Evolutionary conservation across 1,140 invertebrate species (phyloP).

Genomic region (Pachyrhynchus sulphureomaculatus): DNA sequence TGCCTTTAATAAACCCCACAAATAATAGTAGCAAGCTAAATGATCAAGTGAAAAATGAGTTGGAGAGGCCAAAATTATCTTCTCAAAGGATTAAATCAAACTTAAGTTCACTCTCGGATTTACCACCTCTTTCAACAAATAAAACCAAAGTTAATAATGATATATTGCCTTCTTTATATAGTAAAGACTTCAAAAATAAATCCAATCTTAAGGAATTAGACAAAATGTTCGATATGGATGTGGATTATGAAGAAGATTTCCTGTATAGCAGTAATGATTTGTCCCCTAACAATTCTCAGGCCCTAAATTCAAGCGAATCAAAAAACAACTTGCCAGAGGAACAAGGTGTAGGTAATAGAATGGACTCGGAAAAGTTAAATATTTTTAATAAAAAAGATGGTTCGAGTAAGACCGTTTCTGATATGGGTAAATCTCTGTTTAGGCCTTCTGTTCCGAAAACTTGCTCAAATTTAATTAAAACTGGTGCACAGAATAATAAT

Average conservation of each 20-base stretch:
- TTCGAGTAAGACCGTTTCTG: neutral
- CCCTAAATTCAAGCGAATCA: neutral
- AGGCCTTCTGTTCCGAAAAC: neutral
- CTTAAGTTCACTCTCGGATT: slow-evolving; percentile 34
- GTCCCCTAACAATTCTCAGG: too few species aligned
- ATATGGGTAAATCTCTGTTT: neutral
- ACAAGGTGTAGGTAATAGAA: neutral
- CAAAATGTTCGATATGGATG: slow-evolving; percentile 38
- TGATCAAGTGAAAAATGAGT: slow-evolving; percentile 17
- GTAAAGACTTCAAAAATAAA: slow-evolving; percentile 43
- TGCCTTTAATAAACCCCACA: slow-evolving; percentile 1
- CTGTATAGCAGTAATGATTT: slow-evolving; percentile 36
- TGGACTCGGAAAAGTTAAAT: slow-evolving; percentile 1
- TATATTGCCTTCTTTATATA: slow-evolving; percentile 46
- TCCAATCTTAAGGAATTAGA: slow-evolving; percentile 37
- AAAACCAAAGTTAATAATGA: slow-evolving; percentile 39
- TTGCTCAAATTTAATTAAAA: slow-evolving; percentile 2
- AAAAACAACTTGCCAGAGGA: slow-evolving; percentile 1
- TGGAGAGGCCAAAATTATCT: slow-evolving; percentile 33
- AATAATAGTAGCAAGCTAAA: slow-evolving; percentile 9
- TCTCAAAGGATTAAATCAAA: slow-evolving; percentile 37
- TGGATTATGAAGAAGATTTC: slow-evolving; percentile 47
- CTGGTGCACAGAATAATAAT: neutral
- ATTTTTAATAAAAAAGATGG: slow-evolving; percentile 1
- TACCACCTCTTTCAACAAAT: slow-evolving; percentile 39